Evolutionary conservation across 2,113 vertebrate species (phyloP).

Genomic region (Cebus imitator): DNA sequence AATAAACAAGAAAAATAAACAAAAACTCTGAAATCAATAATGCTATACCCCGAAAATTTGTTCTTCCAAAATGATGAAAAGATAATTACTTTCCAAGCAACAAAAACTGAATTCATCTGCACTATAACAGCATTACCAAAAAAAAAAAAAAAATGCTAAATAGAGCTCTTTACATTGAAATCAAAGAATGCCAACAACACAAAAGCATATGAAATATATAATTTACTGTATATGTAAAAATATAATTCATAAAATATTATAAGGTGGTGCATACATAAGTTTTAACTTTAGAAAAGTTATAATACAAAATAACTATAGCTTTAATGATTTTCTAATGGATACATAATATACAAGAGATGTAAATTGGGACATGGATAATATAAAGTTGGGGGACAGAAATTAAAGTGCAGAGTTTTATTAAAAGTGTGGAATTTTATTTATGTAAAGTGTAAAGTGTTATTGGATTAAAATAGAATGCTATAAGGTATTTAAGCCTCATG

Average conservation of each 20-base stretch:
- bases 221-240: background rate
- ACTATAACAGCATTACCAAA: background rate
- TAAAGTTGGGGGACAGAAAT: background rate
- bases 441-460: background rate
- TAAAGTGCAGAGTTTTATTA: background rate
- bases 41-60: background rate
- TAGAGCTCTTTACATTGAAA: background rate
- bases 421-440: background rate
- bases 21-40: background rate
- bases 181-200: background rate
- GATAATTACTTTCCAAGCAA: background rate
- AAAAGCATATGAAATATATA: background rate
- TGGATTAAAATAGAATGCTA: background rate
- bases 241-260: background rate
- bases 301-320: background rate
- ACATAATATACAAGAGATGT: background rate
- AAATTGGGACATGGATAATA: background rate
- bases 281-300: background rate
- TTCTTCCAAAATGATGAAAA: background rate
- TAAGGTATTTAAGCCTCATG: background rate
- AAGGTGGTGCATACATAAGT: background rate
- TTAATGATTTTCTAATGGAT: background rate
- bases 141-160: background rate
- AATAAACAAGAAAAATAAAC: background rate
- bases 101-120: background rate